Percentiles rank a stretch among this genome's conserved stretches.
Conservation (phyloP, 2,113 vertebrate genomes). For the Mystacornis crossleyi region DNA sequence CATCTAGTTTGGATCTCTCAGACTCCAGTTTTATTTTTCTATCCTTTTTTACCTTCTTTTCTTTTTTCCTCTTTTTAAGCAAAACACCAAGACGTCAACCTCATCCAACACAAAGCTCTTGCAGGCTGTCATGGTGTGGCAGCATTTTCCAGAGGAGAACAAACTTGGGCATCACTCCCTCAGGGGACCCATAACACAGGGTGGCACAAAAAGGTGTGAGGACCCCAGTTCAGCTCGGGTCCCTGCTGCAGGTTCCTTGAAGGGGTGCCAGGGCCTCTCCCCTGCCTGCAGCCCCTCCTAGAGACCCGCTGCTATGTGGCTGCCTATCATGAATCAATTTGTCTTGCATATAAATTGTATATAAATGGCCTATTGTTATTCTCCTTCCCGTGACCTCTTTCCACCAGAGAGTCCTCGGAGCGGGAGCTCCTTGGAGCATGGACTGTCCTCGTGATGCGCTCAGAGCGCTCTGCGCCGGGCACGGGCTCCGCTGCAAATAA, state of each 20-base stretch:
- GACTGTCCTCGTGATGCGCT: neutral
- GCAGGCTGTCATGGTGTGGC: neutral
- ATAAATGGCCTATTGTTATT: constrained; percentile 59
- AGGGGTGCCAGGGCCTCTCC: neutral
- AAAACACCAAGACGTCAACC: accelerated
- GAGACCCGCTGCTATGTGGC: neutral
- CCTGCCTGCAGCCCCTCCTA: neutral
- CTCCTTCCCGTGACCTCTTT: constrained; percentile 59
- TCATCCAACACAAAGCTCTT: neutral
- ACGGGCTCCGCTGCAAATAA: neutral
- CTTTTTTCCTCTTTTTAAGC: neutral
- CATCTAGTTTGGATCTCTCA: neutral
- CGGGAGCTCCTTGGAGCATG: constrained; percentile 29
- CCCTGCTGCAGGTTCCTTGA: neutral
- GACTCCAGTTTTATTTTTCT: neutral
- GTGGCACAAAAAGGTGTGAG: accelerated
- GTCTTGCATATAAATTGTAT: constrained; percentile 65
- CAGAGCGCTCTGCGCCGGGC: neutral
- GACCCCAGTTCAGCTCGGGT: neutral
- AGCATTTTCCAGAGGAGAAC: neutral
- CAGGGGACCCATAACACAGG: neutral
- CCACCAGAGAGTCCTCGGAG: neutral
- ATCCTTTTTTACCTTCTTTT: accelerated
- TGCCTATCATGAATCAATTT: constrained; percentile 59
- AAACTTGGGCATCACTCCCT: neutral